Percentiles rank a stretch among this genome's conserved stretches.
Evolutionary conservation across 2,113 vertebrate genomes (phyloP).

Genomic region (Pagrus major): DNA sequence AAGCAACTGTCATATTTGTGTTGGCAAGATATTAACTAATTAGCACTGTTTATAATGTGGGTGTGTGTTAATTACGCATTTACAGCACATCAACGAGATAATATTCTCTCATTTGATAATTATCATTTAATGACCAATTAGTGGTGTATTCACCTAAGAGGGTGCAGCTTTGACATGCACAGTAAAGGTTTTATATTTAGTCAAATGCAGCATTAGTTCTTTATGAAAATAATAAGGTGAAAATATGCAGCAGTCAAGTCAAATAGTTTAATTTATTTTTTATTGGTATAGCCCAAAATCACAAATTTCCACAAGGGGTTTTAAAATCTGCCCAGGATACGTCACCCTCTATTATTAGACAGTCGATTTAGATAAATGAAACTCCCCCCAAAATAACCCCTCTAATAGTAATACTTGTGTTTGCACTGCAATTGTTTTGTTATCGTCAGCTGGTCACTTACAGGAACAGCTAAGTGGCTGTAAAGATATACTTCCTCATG

Average conservation of each 20-base stretch:
- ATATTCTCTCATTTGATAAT: not conserved
- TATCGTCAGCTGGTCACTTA: not conserved
- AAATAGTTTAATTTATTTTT: not conserved
- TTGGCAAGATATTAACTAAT: not conserved
- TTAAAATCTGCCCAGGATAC: not conserved
- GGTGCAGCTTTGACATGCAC: not conserved
- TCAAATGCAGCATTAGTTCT: not conserved
- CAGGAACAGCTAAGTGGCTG: not conserved
- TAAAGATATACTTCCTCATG: conserved; percentile 4
- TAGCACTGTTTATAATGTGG: not conserved
- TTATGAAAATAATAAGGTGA: not conserved
- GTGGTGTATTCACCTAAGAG: not conserved
- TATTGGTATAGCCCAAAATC: not conserved
- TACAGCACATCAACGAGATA: not conserved
- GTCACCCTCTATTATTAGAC: not conserved
- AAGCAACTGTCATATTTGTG: not conserved
- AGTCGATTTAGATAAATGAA: not conserved
- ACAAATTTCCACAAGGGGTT: not conserved
- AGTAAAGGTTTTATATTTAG: not conserved
- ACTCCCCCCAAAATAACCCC: not conserved
- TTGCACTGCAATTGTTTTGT: not conserved
- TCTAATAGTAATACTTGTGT: not conserved
- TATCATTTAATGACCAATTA: conserved; percentile 1
- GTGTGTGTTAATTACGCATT: not conserved
- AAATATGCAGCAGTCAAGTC: not conserved